phyloP scores from a whole-genome alignment of 2,797 vertebrate genomes.

The Etheostoma nigrum region DNA sequence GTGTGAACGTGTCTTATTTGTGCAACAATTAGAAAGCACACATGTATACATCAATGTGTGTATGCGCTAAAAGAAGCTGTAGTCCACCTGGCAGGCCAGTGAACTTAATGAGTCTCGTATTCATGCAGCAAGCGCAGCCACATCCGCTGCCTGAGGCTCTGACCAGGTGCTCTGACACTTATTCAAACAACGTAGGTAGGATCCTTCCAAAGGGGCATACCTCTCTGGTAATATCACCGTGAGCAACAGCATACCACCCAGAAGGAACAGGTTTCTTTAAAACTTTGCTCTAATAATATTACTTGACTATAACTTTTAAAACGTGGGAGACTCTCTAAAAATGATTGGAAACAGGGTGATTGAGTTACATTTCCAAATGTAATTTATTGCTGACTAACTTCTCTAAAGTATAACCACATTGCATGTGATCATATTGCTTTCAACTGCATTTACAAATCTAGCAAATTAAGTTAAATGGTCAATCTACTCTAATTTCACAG shows the following conservation, averaged over 20 bases:
- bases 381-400: constrained; percentile 32
- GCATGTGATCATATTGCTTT: constrained; percentile 24
- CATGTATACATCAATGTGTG: constrained; percentile 37
- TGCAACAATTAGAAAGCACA: constrained; percentile 40
- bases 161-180: constrained; percentile 74
- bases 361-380: constrained; percentile 31
- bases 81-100: constrained; percentile 72
- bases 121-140: constrained; percentile 62
- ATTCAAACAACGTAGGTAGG: constrained; percentile 52
- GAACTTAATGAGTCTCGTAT: constrained; percentile 71
- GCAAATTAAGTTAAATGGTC: constrained; percentile 23
- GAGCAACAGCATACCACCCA: constrained; percentile 62
- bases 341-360: constrained; percentile 12
- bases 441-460: constrained; percentile 18
- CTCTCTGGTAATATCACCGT: constrained; percentile 43
- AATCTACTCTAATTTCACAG: constrained; percentile 18
- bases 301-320: constrained; percentile 17
- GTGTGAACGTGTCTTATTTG: constrained; percentile 62
- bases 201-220: constrained; percentile 42
- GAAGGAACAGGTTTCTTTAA: constrained; percentile 38
- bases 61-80: constrained; percentile 53
- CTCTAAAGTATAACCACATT: constrained; percentile 29
- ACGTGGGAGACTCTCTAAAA: constrained; percentile 9
- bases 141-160: constrained; percentile 63
- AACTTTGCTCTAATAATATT: constrained; percentile 22